These are phyloP conservation scores for Oithona nana DNA, from an alignment of 2,888 invertebrate species.

Conservation along the genomic window DNA sequence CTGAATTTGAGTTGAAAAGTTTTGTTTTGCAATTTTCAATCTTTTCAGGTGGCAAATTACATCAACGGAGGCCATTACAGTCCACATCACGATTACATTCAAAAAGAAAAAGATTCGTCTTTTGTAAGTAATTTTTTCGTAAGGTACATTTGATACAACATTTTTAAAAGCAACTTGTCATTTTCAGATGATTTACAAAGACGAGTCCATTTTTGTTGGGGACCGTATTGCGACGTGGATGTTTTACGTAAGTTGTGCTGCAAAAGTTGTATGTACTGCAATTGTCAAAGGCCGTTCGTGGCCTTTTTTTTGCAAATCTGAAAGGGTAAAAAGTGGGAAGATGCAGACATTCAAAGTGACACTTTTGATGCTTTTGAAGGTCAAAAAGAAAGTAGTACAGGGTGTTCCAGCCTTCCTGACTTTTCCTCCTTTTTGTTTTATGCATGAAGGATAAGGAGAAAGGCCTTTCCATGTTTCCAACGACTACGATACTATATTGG, in stretches of 20 bases:
- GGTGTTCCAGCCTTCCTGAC: too few relatives aligned
- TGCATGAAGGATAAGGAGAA: too few relatives aligned
- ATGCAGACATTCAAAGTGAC: too few relatives aligned
- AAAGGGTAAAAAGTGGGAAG: too few relatives aligned
- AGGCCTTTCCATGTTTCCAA: too few relatives aligned
- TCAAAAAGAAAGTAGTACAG: too few relatives aligned
- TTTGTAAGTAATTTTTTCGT: conserved; percentile 19
- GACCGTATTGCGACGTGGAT: conserved; percentile 22
- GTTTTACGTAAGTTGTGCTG: conserved; percentile 21
- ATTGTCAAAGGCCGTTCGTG: too few relatives aligned
- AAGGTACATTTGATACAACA: background rate
- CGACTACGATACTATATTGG: too few relatives aligned
- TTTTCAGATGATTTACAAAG: background rate
- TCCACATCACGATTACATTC: conserved; percentile 27
- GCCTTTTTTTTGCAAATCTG: too few relatives aligned
- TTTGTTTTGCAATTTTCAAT: background rate
- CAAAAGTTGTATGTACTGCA: too few relatives aligned
- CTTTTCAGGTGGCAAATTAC: conserved; percentile 24
- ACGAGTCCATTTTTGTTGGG: conserved; percentile 16
- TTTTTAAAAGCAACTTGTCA: background rate
- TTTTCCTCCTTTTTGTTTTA: too few relatives aligned
- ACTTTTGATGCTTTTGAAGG: too few relatives aligned
- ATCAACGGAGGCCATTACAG: conserved; percentile 33
- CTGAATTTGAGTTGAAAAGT: background rate
- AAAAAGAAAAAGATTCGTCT: conserved; percentile 21